These are phyloP conservation scores for Epistrophe eligans DNA, from an alignment of 2,888 invertebrate species.

Conservation along the genomic window DNA sequence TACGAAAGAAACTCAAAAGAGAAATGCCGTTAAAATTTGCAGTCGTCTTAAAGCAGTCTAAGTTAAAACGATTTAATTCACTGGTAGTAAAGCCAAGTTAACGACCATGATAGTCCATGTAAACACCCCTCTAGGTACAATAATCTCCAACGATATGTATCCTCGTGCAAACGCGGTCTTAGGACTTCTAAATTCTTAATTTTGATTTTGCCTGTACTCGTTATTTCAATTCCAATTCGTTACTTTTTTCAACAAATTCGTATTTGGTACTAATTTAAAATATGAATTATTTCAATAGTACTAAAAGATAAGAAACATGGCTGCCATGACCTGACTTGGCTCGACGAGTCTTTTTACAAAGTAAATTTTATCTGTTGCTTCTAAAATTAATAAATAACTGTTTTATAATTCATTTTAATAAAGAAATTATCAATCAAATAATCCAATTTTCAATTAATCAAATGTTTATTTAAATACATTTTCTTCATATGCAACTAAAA, in stretches of 20 bases:
- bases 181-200: background rate
- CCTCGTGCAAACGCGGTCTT: no score
- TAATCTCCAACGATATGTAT: no score
- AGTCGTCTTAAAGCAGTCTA: no score
- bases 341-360: constrained; percentile 48
- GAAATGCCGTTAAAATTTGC: no score
- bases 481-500: constrained; percentile 2
- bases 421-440: constrained; percentile 26
- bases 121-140: no score
- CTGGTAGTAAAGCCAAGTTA: no score
- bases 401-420: constrained; percentile 22
- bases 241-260: background rate
- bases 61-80: no score
- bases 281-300: constrained; percentile 45
- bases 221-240: background rate
- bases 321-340: constrained; percentile 60
- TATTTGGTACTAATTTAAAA: constrained; percentile 51
- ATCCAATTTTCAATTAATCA: constrained; percentile 1
- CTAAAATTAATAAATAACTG: constrained; percentile 43
- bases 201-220: background rate
- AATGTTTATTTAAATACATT: constrained; percentile 15
- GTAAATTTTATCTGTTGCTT: constrained; percentile 70
- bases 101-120: no score
- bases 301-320: constrained; percentile 72
- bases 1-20: no score